These are phyloP conservation scores for Clarias fuscus DNA, from an alignment of 2,797 vertebrate genomes.

Conservation along the genomic window DNA sequence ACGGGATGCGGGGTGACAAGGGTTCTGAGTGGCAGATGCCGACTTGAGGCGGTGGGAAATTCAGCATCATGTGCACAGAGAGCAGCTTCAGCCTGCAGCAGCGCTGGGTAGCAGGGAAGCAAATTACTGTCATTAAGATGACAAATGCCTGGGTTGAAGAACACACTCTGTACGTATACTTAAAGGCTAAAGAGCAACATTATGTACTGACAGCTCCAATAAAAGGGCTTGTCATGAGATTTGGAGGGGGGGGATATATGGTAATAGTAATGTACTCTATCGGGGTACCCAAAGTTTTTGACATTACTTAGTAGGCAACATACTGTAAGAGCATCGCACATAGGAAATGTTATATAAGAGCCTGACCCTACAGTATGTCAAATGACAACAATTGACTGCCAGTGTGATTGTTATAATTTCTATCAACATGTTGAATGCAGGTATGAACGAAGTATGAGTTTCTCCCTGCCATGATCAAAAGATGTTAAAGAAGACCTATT, in stretches of 20 bases:
- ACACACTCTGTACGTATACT: constrained; percentile 54
- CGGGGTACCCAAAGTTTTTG: constrained; percentile 30
- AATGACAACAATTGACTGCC: background rate
- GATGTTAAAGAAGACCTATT: background rate
- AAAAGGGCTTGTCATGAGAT: constrained; percentile 50
- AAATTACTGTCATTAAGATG: constrained; percentile 67
- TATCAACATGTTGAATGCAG: background rate
- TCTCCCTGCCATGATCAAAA: background rate
- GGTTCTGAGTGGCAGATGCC: constrained; percentile 78
- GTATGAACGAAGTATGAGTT: background rate
- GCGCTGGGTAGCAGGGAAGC: constrained; percentile 67
- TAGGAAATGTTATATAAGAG: constrained; percentile 30
- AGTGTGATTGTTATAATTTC: background rate
- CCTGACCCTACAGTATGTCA: background rate
- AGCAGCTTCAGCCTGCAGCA: constrained; percentile 52
- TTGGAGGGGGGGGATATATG: constrained; percentile 36
- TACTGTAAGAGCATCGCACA: constrained; percentile 2
- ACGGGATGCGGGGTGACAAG: constrained; percentile 65
- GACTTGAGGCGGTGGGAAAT: constrained; percentile 68
- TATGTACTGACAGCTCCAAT: constrained; percentile 67
- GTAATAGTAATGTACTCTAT: constrained; percentile 21
- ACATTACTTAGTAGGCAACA: background rate
- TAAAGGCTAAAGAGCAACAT: constrained; percentile 64
- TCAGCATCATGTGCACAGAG: constrained; percentile 48
- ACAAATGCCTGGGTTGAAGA: constrained; percentile 59